Percentiles rank a stretch among this genome's conserved stretches.
Evolutionary conservation across 1,140 invertebrate genomes (phyloP).

Genomic region (Globodera ellingtonae): DNA sequence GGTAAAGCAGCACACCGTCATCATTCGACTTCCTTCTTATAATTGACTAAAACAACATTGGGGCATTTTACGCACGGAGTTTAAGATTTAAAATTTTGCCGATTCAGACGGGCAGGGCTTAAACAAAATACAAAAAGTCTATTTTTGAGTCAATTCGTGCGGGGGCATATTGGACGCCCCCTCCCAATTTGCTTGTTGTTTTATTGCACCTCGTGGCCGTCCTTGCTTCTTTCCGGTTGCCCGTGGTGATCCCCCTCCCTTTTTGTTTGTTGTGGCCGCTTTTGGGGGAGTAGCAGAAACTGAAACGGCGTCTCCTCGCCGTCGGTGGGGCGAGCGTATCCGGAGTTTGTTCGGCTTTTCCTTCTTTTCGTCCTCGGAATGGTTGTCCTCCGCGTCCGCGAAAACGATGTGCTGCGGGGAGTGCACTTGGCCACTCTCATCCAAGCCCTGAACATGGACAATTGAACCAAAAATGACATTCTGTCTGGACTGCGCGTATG

Average conservation of each 20-base stretch:
- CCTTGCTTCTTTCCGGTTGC: neutral
- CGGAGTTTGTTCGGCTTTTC: neutral
- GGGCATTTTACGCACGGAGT: too few species aligned
- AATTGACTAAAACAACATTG: too few species aligned
- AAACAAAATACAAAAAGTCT: too few species aligned
- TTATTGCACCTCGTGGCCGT: neutral
- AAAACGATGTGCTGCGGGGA: constrained; percentile 19
- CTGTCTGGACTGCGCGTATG: too few species aligned
- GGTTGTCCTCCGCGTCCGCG: neutral
- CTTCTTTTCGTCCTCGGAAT: neutral
- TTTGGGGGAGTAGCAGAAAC: neutral
- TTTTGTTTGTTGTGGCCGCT: neutral
- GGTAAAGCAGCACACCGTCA: too few species aligned
- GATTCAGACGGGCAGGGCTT: too few species aligned
- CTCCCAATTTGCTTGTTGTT: neutral
- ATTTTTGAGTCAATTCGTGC: too few species aligned
- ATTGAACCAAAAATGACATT: too few species aligned
- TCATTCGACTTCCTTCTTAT: too few species aligned
- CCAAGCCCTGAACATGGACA: constrained; percentile 7
- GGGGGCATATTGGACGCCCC: too few species aligned
- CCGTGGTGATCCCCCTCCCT: neutral
- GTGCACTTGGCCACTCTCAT: neutral
- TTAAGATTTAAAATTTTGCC: too few species aligned
- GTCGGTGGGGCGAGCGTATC: neutral
- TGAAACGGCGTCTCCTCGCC: neutral